Percentiles rank a stretch among this genome's conserved stretches.
phyloP scores from a whole-genome alignment of 2,888 invertebrate genomes.

The Ornithoptera alexandrae region DNA sequence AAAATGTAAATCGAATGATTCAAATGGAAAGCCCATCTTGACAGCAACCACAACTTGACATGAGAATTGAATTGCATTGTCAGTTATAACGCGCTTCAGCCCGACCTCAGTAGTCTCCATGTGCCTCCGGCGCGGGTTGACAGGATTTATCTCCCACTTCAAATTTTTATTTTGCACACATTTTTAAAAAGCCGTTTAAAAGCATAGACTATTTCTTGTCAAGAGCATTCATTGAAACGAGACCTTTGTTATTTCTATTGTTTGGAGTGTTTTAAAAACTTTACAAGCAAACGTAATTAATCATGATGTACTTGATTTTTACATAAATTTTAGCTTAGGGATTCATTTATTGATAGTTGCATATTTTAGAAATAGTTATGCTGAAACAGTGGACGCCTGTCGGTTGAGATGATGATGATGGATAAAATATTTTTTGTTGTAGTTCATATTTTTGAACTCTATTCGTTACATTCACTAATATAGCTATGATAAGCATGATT shows the following conservation, averaged over 20 bases:
- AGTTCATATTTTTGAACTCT: background rate
- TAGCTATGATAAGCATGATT: conserved; percentile 74
- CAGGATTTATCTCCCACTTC: conserved; percentile 22
- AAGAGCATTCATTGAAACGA: background rate
- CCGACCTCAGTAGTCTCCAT: conserved; percentile 19
- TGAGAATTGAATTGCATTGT: conserved; percentile 60
- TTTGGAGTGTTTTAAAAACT: background rate
- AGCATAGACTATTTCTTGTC: conserved; percentile 6
- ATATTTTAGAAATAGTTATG: background rate
- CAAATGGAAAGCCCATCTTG: conserved; percentile 58
- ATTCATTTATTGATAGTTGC: too few species aligned
- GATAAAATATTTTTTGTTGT: too few species aligned
- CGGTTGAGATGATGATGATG: too few species aligned
- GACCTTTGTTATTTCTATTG: conserved; percentile 1
- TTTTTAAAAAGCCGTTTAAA: conserved; percentile 8
- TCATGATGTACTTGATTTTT: too few species aligned
- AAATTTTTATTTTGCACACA: conserved; percentile 14
- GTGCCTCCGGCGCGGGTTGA: conserved; percentile 13
- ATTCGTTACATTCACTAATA: conserved; percentile 52
- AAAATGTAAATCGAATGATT: conserved; percentile 36
- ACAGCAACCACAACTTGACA: conserved; percentile 49
- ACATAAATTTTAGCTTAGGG: too few species aligned
- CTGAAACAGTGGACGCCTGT: background rate
- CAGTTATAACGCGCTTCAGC: conserved; percentile 44
- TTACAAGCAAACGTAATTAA: too few species aligned